Percentiles rank a stretch among this genome's conserved stretches.
Evolutionary conservation across 2,888 invertebrate genomes (phyloP).

Genomic region (Ariolimax columbianus): DNA sequence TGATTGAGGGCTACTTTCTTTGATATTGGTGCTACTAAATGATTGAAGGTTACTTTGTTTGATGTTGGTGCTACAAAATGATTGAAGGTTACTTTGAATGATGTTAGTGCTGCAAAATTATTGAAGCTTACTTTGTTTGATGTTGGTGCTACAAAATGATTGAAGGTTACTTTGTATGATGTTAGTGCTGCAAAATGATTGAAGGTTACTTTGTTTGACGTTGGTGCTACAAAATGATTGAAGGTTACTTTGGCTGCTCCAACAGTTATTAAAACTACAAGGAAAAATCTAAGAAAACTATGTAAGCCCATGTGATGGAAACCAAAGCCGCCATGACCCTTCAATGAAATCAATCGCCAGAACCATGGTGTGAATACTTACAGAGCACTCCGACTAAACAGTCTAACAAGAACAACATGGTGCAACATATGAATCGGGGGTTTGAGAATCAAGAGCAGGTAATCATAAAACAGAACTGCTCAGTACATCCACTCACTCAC

Average conservation of each 20-base stretch:
- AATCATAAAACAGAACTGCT: background rate
- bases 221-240: background rate
- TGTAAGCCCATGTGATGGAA: background rate
- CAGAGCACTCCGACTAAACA: constrained; percentile 31
- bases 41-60: too few relatives aligned
- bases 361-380: constrained; percentile 5
- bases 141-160: too few relatives aligned
- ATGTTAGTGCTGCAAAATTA: too few relatives aligned
- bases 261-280: background rate
- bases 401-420: constrained; percentile 12
- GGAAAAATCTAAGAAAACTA: background rate
- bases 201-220: background rate
- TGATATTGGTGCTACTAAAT: too few relatives aligned
- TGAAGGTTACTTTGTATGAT: too few relatives aligned
- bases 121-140: too few relatives aligned
- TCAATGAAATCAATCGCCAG: background rate
- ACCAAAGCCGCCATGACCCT: background rate
- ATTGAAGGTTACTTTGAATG: too few relatives aligned
- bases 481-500: background rate
- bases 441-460: background rate
- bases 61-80: too few relatives aligned
- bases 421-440: background rate
- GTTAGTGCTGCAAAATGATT: background rate
- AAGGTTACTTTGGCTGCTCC: background rate
- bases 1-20: too few relatives aligned